A percentile compares a stretch with the other conserved stretches of the same genome.
phyloP scores from a whole-genome alignment of 1,140 invertebrate genomes.

The Drosophila nebulosa region DNA sequence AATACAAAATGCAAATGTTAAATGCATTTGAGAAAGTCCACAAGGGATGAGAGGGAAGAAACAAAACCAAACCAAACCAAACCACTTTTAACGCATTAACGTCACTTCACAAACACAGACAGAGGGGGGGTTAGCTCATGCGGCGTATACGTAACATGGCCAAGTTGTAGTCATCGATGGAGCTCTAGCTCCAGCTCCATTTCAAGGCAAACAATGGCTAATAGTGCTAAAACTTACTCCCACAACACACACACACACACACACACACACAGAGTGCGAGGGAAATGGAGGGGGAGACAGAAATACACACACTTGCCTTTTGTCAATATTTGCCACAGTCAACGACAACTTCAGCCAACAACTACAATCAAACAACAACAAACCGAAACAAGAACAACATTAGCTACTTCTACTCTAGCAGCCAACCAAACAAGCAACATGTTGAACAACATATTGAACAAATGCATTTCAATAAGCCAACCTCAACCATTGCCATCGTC shows the following conservation, averaged over 20 bases:
- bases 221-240: conserved; percentile 78
- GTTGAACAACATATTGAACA: conserved; percentile 76
- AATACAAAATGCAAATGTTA: conserved; percentile 70
- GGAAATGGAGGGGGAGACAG: background rate
- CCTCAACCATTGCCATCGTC: conserved; percentile 49
- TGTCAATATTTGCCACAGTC: conserved; percentile 75
- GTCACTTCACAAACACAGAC: conserved; percentile 56
- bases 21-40: conserved; percentile 49
- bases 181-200: conserved; percentile 46
- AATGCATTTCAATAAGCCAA: conserved; percentile 78
- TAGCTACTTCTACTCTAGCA: conserved; percentile 21
- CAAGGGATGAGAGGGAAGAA: background rate
- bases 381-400: conserved; percentile 42
- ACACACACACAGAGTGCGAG: background rate
- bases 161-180: background rate
- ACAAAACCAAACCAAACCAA: conserved; percentile 56
- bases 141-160: conserved; percentile 33
- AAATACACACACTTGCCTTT: conserved; percentile 43
- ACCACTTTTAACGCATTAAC: conserved; percentile 76
- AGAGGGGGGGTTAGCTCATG: conserved; percentile 15
- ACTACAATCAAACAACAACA: conserved; percentile 34
- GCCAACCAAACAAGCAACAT: conserved; percentile 48
- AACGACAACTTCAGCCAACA: conserved; percentile 68
- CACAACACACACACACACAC: conserved; percentile 30
- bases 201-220: conserved; percentile 75